These are phyloP conservation scores for Taphrorychus bicolor DNA, from an alignment of 2,888 invertebrate species.

Conservation along the genomic window DNA sequence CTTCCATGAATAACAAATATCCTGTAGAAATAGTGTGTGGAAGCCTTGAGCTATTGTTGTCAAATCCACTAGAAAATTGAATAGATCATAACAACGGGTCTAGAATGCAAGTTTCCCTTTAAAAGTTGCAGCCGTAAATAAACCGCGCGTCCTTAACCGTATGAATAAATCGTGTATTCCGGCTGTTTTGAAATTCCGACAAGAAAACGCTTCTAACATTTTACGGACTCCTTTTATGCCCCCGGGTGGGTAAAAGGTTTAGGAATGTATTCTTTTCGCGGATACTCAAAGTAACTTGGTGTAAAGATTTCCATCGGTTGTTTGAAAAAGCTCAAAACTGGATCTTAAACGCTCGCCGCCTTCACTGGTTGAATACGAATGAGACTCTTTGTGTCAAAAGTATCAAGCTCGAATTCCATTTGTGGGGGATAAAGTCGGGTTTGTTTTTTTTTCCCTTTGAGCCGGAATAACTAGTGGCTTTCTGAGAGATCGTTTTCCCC, in stretches of 20 bases:
- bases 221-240: constrained; percentile 33
- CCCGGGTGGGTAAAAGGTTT: constrained; percentile 27
- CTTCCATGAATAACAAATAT: background rate
- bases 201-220: constrained; percentile 33
- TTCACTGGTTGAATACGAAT: constrained; percentile 52
- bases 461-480: background rate
- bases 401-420: constrained; percentile 22
- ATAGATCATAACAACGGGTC: background rate
- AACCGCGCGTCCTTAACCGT: constrained; percentile 15
- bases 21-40: background rate
- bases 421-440: constrained; percentile 4
- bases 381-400: constrained; percentile 46
- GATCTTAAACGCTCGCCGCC: constrained; percentile 49
- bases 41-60: background rate
- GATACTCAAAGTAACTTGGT: constrained; percentile 31
- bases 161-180: constrained; percentile 30
- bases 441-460: background rate
- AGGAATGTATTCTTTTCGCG: constrained; percentile 32
- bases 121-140: constrained; percentile 9
- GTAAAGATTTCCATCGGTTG: constrained; percentile 33
- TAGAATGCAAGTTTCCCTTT: background rate
- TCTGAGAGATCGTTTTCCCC: background rate
- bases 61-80: background rate
- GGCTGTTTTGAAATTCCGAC: constrained; percentile 29
- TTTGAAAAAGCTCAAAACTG: constrained; percentile 46